Percentiles rank a stretch among this genome's conserved stretches.
Conservation (phyloP, 2,888 invertebrate species). For the Colostygia pectinataria region DNA sequence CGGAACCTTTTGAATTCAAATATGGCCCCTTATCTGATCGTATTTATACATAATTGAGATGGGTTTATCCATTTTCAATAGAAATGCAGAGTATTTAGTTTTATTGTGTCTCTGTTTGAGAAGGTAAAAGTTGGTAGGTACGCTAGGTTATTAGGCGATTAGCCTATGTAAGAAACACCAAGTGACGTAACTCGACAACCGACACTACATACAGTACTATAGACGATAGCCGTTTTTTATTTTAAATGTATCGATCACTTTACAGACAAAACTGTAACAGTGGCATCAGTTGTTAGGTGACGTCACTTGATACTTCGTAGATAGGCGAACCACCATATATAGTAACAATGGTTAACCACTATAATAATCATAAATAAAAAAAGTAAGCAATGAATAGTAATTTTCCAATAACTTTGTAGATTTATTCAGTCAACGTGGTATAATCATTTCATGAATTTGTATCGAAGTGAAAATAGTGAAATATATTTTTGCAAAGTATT, state of each 20-base stretch:
- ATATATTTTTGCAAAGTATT: conserved; percentile 4
- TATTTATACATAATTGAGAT: conserved; percentile 44
- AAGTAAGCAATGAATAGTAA: conserved; percentile 5
- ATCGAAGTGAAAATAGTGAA: conserved; percentile 9
- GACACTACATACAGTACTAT: too few species aligned
- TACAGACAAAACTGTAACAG: too few species aligned
- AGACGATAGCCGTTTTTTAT: too few species aligned
- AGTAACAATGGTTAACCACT: not conserved
- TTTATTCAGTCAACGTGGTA: conserved; percentile 8
- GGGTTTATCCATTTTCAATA: conserved; percentile 45
- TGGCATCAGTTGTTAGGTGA: too few species aligned
- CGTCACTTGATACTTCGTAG: too few species aligned
- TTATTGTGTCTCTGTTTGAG: conserved; percentile 1
- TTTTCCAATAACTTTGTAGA: conserved; percentile 6
- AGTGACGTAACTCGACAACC: too few species aligned
- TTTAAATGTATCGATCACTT: too few species aligned
- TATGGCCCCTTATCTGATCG: conserved; percentile 44
- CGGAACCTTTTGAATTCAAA: conserved; percentile 36
- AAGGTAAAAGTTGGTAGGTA: not conserved
- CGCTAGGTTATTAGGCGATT: too few species aligned
- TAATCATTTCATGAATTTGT: conserved; percentile 7
- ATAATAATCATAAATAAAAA: not conserved
- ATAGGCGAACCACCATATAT: too few species aligned
- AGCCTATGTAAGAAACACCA: too few species aligned
- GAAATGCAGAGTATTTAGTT: conserved; percentile 27